phyloP scores from a whole-genome alignment of 2,888 invertebrate species.

The Choreutis nemorana region DNA sequence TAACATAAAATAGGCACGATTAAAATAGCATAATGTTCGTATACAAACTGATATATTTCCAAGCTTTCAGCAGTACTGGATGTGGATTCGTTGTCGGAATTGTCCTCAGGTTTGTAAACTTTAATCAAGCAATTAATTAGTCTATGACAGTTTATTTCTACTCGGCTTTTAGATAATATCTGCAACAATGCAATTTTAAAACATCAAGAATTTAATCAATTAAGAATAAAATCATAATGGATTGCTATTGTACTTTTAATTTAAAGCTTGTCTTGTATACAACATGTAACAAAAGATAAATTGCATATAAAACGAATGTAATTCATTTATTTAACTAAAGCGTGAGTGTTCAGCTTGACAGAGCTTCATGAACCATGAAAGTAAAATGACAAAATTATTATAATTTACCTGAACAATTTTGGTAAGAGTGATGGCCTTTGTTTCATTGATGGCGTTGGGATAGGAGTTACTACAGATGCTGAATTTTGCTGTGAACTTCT shows the following conservation, averaged over 20 bases:
- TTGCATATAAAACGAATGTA: neutral
- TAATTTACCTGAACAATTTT: constrained; percentile 73
- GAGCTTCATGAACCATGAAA: too few relatives aligned
- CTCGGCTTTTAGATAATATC: constrained; percentile 71
- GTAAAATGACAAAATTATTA: neutral
- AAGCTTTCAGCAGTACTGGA: constrained; percentile 72
- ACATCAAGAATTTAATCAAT: neutral
- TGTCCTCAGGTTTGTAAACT: constrained; percentile 68
- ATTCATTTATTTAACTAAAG: too few relatives aligned
- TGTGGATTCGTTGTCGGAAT: constrained; percentile 55
- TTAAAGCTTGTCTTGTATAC: neutral
- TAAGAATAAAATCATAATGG: neutral
- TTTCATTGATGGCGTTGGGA: constrained; percentile 73
- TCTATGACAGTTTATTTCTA: constrained; percentile 74
- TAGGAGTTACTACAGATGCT: constrained; percentile 80
- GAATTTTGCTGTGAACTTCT: constrained; percentile 61
- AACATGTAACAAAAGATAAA: neutral
- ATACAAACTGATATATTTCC: constrained; percentile 73
- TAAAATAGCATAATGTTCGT: neutral
- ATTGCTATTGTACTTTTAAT: neutral
- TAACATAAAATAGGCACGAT: too few relatives aligned
- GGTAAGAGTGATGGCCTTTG: constrained; percentile 76
- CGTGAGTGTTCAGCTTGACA: too few relatives aligned
- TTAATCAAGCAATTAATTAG: constrained; percentile 74
- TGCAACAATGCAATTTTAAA: constrained; percentile 18